Conservation (phyloP, 2,888 invertebrate genomes). For the Phania funesta region DNA sequence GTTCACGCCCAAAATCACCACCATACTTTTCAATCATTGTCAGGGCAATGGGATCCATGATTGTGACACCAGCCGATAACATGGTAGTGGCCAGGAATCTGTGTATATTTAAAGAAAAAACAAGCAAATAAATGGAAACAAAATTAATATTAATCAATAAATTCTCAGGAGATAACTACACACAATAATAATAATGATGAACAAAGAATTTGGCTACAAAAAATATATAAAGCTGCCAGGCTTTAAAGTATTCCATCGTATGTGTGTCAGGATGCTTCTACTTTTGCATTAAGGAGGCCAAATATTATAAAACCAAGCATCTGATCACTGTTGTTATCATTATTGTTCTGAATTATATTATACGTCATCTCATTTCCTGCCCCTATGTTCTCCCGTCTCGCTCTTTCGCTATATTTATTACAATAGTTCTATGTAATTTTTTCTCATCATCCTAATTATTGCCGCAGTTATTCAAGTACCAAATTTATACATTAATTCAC, state of each 20-base stretch:
- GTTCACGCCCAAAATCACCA: constrained; percentile 90
- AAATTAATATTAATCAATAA: constrained; percentile 9
- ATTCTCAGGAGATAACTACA: not conserved
- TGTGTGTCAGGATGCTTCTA: no score
- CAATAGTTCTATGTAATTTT: constrained; percentile 29
- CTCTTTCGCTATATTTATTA: constrained; percentile 21
- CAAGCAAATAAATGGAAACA: not conserved
- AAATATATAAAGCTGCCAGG: no score
- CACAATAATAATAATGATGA: not conserved
- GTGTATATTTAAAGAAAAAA: not conserved
- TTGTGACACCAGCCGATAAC: constrained; percentile 91
- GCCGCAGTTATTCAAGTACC: constrained; percentile 33
- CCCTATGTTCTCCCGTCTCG: no score
- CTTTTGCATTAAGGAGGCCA: not conserved
- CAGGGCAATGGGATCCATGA: constrained; percentile 93
- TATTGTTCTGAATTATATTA: not conserved
- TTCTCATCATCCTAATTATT: constrained; percentile 31
- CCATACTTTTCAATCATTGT: constrained; percentile 92
- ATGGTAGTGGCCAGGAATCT: constrained; percentile 90
- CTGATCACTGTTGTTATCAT: not conserved
- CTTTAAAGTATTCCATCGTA: no score
- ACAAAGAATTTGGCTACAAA: no score
- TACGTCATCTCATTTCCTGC: no score
- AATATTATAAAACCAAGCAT: constrained; percentile 2
- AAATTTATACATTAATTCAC: constrained; percentile 36